phyloP scores from a whole-genome alignment of 2,797 vertebrate genomes.

The Sebastes taczanowskii region DNA sequence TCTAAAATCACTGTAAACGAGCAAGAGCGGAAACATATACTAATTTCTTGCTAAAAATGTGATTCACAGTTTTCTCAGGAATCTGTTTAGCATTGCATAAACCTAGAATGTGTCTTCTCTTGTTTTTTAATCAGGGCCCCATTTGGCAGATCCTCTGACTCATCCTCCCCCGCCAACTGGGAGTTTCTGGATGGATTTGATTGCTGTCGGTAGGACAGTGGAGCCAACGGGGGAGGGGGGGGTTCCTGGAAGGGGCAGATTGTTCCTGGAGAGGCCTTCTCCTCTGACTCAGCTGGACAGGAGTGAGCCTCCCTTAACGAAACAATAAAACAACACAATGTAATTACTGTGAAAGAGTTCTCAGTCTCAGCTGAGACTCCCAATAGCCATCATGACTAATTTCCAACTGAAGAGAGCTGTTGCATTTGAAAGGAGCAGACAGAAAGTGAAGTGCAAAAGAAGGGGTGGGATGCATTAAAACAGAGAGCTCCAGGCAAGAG shows the following conservation, averaged over 20 bases:
- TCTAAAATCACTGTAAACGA: not conserved
- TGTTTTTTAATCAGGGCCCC: not conserved
- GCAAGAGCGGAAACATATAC: not conserved
- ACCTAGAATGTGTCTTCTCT: not conserved
- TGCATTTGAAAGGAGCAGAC: constrained; percentile 48
- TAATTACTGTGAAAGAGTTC: constrained; percentile 34
- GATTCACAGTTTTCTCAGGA: not conserved
- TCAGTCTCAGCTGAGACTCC: constrained; percentile 4
- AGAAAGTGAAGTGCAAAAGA: not conserved
- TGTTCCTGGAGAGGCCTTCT: constrained; percentile 42
- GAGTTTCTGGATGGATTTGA: constrained; percentile 1
- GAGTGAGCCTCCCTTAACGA: constrained; percentile 15
- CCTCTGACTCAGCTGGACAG: constrained; percentile 50
- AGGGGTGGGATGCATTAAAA: not conserved
- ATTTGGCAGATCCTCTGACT: constrained; percentile 4
- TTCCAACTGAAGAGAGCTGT: constrained; percentile 48
- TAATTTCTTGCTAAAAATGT: not conserved
- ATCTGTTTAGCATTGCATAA: not conserved
- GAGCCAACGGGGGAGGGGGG: not conserved
- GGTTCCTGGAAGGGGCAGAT: not conserved
- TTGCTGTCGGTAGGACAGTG: not conserved
- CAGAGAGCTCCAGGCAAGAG: not conserved
- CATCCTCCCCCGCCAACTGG: not conserved
- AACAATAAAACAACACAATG: constrained; percentile 43
- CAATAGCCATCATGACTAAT: constrained; percentile 4